These are phyloP conservation scores for Umimayanthus chanpuru DNA, from an alignment of 92 coral and sea anemone genomes.

Conservation along the genomic window DNA sequence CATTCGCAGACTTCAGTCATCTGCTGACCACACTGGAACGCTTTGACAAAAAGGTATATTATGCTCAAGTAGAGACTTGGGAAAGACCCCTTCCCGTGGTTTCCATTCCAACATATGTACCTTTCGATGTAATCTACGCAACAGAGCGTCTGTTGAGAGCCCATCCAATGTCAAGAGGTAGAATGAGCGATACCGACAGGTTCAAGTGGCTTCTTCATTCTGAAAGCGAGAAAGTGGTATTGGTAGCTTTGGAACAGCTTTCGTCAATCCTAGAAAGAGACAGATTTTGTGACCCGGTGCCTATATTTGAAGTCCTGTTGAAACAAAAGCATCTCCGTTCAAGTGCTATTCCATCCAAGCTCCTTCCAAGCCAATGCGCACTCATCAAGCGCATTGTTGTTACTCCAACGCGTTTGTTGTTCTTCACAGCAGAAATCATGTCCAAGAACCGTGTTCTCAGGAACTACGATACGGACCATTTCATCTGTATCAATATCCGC, in stretches of 20 bases:
- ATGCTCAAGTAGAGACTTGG: constrained; percentile 57
- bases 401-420: constrained; percentile 87
- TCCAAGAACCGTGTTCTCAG: constrained; percentile 95
- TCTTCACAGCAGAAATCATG: constrained; percentile 87
- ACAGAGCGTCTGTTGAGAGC: constrained; percentile 73
- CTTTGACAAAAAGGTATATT: constrained; percentile 75
- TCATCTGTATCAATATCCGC: constrained; percentile 82
- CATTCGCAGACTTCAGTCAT: constrained; percentile 51
- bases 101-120: constrained; percentile 52
- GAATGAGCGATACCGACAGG: constrained; percentile 47
- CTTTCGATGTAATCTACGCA: constrained; percentile 75
- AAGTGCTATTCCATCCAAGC: constrained; percentile 51
- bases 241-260: constrained; percentile 71
- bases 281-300: constrained; percentile 80
- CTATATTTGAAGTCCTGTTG: constrained; percentile 60
- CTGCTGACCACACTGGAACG: constrained; percentile 55
- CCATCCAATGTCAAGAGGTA: constrained; percentile 77
- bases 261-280: constrained; percentile 57
- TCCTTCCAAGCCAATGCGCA: constrained; percentile 84
- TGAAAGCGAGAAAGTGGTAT: constrained; percentile 52
- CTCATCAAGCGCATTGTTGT: constrained; percentile 87
- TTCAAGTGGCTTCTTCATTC: constrained; percentile 57
- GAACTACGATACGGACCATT: constrained; percentile 69
- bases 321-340: constrained; percentile 56
- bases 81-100: constrained; percentile 49